Conservation (phyloP, 2,888 invertebrate species). For the Hyalella azteca region DNA sequence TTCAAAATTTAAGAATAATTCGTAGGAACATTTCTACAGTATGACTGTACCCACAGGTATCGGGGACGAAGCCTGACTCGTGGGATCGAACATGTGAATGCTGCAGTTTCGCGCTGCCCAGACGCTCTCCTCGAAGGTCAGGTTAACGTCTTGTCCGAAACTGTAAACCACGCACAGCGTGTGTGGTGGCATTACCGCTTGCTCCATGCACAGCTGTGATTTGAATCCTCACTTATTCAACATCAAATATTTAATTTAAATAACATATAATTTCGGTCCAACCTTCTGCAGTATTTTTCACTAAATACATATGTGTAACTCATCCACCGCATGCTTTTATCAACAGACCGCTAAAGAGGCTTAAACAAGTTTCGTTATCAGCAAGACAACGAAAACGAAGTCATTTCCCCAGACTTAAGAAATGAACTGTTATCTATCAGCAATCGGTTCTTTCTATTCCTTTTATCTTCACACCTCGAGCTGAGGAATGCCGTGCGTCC, state of each 20-base stretch:
- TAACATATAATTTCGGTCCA: background rate
- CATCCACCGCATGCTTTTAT: background rate
- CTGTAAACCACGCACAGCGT: background rate
- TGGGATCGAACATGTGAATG: background rate
- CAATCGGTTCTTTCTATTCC: background rate
- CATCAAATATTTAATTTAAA: background rate
- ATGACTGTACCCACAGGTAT: no score
- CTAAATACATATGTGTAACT: background rate
- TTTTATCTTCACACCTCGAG: background rate
- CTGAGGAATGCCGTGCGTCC: background rate
- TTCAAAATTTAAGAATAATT: no score
- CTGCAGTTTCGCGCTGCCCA: background rate
- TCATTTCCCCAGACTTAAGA: background rate
- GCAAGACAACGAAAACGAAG: background rate
- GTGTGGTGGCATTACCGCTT: background rate
- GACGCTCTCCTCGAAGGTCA: background rate
- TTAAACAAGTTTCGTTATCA: background rate
- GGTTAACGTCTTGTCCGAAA: background rate
- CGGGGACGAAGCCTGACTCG: background rate
- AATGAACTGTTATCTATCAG: background rate
- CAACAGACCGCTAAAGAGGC: background rate
- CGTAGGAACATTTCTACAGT: no score
- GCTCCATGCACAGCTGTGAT: background rate
- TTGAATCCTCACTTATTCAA: background rate
- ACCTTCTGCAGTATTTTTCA: background rate